Conservation (phyloP, 1,140 invertebrate genomes). For the Drosophila parvula region DNA sequence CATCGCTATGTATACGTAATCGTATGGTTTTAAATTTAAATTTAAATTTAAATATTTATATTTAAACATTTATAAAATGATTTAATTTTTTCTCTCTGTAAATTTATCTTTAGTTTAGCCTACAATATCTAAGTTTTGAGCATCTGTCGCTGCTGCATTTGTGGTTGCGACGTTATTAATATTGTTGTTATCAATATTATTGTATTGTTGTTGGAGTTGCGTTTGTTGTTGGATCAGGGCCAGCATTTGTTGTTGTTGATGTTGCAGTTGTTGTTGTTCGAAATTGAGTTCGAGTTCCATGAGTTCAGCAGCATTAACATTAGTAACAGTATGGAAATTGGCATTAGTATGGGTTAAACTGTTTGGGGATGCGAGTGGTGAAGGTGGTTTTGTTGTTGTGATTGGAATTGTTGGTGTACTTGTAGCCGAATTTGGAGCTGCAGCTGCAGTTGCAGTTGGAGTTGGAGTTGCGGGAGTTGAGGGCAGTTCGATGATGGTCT, state of each 20-base stretch:
- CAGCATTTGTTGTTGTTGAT: conserved; percentile 79
- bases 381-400: conserved; percentile 35
- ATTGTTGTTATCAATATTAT: conserved; percentile 40
- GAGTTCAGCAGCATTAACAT: conserved; percentile 69
- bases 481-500: conserved; percentile 49
- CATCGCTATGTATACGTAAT: conserved; percentile 46
- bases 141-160: conserved; percentile 80
- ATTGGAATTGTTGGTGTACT: conserved; percentile 34
- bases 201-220: conserved; percentile 80
- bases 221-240: conserved; percentile 79
- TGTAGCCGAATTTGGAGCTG: conserved; percentile 36
- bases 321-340: conserved; percentile 81
- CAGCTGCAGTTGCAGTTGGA: conserved; percentile 14
- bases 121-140: conserved; percentile 84
- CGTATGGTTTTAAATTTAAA: conserved; percentile 48
- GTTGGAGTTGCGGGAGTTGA: conserved; percentile 22
- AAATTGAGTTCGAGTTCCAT: conserved; percentile 50
- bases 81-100: conserved; percentile 46
- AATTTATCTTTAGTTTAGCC: conserved; percentile 69
- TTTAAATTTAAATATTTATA: conserved; percentile 59
- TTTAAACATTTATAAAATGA: conserved; percentile 72
- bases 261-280: conserved; percentile 66
- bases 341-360: conserved; percentile 81
- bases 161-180: conserved; percentile 30
- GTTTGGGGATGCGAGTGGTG: conserved; percentile 50